Evolutionary conservation across 1,140 invertebrate species (phyloP), one percentile per base, ranked within the genome.

Genomic region (Wasmannia auropunctata): DNA sequence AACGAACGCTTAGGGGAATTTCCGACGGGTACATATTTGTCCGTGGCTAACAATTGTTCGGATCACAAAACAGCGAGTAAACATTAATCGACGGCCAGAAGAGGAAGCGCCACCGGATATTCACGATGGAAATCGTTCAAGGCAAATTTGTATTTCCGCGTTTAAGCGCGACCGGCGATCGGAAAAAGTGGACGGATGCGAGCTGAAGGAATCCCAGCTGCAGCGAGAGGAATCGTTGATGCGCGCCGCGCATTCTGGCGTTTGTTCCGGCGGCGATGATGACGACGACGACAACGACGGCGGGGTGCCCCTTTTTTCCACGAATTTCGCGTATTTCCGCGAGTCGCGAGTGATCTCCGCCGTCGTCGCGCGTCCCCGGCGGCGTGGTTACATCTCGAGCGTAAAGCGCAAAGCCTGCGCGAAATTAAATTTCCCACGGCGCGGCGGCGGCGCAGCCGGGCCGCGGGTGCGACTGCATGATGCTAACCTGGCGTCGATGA

Each of bases 371-470:
- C 22, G 37, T 70, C 79, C 79, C 67, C 60, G 72, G 16, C 76
- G 19, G n/a, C 67, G 22, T 25, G 74, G 74, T 86, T 83, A 72
- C 76, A 79, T 87, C 87, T 80, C 63, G 79, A 76, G 80, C 81
- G 85, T 60, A 62, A 81, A 86, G 86, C 81, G 83, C 67, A 81
- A 81, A 79, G 77, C 86, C 79, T 65, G 80, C 65, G 67, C 75
- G 77, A 91, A 91, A 88, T 90, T 79, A 88, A 87, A 90, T 90
- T 90, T 90, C 88, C 88, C 88, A 90, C 75, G 86, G 86, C 88
- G 80, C 88, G 74, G n/a, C 49, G n/a, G n/a, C n/a, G n/a, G n/a
- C n/a, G n/a, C n/a, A n/a, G n/a, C n/a, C n/a, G n/a, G n/a, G n/a
- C n/a, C n/a, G n/a, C n/a, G n/a, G n/a, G n/a, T n/a, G n/a, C 70